Percentiles rank a stretch among this genome's conserved stretches.
Evolutionary conservation across 2,888 invertebrate species (phyloP).

Genomic region (Xanthostigma xanthostigma): DNA sequence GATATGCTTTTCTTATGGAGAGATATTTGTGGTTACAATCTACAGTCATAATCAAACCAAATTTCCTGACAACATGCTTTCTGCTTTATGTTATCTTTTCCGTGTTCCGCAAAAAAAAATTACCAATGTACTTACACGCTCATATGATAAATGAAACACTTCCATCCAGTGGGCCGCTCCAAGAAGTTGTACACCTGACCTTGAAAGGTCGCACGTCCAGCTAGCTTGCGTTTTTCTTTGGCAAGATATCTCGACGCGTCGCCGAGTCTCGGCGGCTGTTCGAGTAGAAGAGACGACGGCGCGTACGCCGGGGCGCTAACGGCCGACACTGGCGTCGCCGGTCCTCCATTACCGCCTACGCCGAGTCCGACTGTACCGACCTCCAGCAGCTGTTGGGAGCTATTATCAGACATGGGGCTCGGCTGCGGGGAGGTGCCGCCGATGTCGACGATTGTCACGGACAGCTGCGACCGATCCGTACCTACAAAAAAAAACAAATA

Average conservation of each 20-base stretch:
- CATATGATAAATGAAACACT: slow-evolving; percentile 70
- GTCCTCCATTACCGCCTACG: neutral
- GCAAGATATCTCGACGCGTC: slow-evolving; percentile 42
- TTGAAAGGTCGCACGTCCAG: slow-evolving; percentile 52
- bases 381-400: slow-evolving; percentile 26
- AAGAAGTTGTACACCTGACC: slow-evolving; percentile 72
- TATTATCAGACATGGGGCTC: slow-evolving; percentile 26
- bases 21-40: too few species aligned
- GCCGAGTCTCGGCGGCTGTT: slow-evolving; percentile 35
- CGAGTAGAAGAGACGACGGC: slow-evolving; percentile 22
- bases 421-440: slow-evolving; percentile 24
- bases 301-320: slow-evolving; percentile 23
- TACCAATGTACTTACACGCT: slow-evolving; percentile 53
- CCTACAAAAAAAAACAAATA: neutral
- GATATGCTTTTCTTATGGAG: too few species aligned
- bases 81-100: too few species aligned
- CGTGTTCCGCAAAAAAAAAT: neutral
- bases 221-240: slow-evolving; percentile 43
- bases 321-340: slow-evolving; percentile 20
- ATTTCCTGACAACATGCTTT: too few species aligned
- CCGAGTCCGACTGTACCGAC: neutral
- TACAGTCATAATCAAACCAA: too few species aligned
- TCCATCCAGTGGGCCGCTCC: slow-evolving; percentile 69
- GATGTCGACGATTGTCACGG: slow-evolving; percentile 29
- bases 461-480: slow-evolving; percentile 24